Evolutionary conservation across 2,113 vertebrate species (phyloP), one percentile per base, ranked within the genome.

Genomic region (Actinemys pallida): DNA sequence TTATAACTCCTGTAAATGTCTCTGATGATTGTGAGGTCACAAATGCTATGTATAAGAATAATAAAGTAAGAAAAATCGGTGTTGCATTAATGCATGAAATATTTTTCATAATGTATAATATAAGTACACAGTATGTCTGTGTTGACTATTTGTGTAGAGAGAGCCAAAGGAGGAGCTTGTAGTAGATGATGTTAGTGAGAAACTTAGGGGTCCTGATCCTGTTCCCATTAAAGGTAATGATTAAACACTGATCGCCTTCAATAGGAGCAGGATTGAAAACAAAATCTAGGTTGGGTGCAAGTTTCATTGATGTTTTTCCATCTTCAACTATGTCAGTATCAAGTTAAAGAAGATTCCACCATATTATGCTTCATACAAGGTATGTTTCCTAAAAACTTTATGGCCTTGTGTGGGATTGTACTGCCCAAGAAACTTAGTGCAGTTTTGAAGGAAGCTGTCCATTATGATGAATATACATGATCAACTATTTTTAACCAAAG

Each of bases 1-100:
- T 50, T 96, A 96, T 93, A 87, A 88, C 95, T 90, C 86, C 84
- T 80, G 95, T 92, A 84, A 75, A 92, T 84, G 84, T 91, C 92
- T 87, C 47, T 81, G 45, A 1, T 2, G 72, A 65, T 35, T 65
- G 62, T n/a, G 29, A 16, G 29, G 5, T 24, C 65, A 65, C 27
- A 81, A 87, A 86, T 76, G 81, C 90, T 69, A 25, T 80, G 35
- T 14, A 59, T 39, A 79, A 87, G 91, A 90, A 86, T 31, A 69
- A 45, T 3, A 90, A 69, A 69, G 16, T 8, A 69, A 69, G 31
- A 17, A 17, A 69, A 69, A 87, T 87, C 80, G 6, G 20, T 87
- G 92, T 84, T 81, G 2, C 19, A 59, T 45, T 12, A 52, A 19
- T 1, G 0, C 0, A 3, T 24, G 25, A 52, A 6, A 82, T 84